These are phyloP conservation scores for Ataeniobius toweri DNA, from an alignment of 2,797 vertebrate genomes.

Conservation along the genomic window DNA sequence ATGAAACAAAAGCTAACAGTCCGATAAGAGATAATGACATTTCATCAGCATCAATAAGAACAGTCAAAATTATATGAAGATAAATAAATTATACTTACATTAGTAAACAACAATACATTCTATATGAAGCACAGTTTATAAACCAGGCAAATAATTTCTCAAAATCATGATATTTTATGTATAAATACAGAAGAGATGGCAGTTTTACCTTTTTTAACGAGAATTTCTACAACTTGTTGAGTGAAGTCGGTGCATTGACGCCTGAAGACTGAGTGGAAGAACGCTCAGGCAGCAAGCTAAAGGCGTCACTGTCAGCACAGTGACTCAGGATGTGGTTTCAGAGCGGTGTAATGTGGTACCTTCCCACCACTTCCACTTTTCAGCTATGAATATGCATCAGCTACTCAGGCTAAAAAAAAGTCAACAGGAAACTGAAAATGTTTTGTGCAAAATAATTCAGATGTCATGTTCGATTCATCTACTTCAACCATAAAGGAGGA, in stretches of 20 bases:
- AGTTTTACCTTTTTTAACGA: constrained; percentile 36
- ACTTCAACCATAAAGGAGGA: not conserved
- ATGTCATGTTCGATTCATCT: not conserved
- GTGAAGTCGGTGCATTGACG: not conserved
- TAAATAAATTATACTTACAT: not conserved
- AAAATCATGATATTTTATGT: not conserved
- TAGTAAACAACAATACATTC: not conserved
- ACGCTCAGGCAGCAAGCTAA: not conserved
- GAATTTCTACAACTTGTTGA: not conserved
- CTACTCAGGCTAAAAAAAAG: constrained; percentile 10
- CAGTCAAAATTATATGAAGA: not conserved
- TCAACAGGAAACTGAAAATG: constrained; percentile 52
- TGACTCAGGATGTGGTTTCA: constrained; percentile 68
- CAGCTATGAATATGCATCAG: constrained; percentile 53
- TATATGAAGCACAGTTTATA: not conserved
- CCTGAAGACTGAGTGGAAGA: constrained; percentile 39
- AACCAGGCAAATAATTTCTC: not conserved
- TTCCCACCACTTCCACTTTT: constrained; percentile 48
- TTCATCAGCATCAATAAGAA: not conserved
- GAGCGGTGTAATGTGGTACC: constrained; percentile 25
- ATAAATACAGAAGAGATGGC: not conserved
- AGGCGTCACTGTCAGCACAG: constrained; percentile 27
- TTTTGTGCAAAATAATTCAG: not conserved
- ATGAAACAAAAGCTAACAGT: not conserved
- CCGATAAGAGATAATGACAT: not conserved